Evolutionary conservation across 2,888 invertebrate species (phyloP).

Genomic region (Nebria brevicollis): DNA sequence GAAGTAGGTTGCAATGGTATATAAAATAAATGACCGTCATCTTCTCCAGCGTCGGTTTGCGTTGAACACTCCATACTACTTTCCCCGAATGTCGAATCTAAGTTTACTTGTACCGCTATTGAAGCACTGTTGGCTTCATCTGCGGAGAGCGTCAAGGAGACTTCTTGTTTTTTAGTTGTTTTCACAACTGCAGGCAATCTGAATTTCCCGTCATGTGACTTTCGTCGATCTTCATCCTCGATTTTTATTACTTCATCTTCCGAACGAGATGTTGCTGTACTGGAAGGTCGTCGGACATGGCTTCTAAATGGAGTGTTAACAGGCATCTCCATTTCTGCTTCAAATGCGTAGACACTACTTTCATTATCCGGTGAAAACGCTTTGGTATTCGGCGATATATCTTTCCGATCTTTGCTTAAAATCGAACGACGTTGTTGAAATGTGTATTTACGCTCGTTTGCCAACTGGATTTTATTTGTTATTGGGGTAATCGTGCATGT

Average conservation of each 20-base stretch:
- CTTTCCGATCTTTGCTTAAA: conserved; percentile 67
- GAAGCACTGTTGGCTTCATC: conserved; percentile 64
- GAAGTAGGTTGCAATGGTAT: conserved; percentile 68
- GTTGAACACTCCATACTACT: conserved; percentile 61
- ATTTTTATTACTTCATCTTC: conserved; percentile 62
- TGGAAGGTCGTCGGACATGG: conserved; percentile 63
- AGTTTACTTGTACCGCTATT: conserved; percentile 67
- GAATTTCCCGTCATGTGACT: conserved; percentile 53
- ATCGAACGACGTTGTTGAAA: conserved; percentile 66
- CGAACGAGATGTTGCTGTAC: conserved; percentile 62
- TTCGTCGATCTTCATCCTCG: conserved; percentile 54
- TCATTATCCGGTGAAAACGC: conserved; percentile 77
- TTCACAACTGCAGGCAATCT: conserved; percentile 55
- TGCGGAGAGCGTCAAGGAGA: conserved; percentile 61
- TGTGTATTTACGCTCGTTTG: conserved; percentile 35
- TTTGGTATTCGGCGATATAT: conserved; percentile 63
- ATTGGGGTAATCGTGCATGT: conserved; percentile 53
- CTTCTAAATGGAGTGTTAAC: conserved; percentile 69
- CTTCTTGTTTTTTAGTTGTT: conserved; percentile 52
- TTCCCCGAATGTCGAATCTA: conserved; percentile 61
- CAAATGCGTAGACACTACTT: conserved; percentile 77
- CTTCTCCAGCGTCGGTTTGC: conserved; percentile 65
- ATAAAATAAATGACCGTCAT: conserved; percentile 71
- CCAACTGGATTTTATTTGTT: conserved; percentile 37
- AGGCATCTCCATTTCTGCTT: conserved; percentile 72